A percentile compares a stretch with the other conserved stretches of the same genome.
Evolutionary conservation across 2,888 invertebrate genomes (phyloP).

Genomic region (Alloscopus bannaensis): DNA sequence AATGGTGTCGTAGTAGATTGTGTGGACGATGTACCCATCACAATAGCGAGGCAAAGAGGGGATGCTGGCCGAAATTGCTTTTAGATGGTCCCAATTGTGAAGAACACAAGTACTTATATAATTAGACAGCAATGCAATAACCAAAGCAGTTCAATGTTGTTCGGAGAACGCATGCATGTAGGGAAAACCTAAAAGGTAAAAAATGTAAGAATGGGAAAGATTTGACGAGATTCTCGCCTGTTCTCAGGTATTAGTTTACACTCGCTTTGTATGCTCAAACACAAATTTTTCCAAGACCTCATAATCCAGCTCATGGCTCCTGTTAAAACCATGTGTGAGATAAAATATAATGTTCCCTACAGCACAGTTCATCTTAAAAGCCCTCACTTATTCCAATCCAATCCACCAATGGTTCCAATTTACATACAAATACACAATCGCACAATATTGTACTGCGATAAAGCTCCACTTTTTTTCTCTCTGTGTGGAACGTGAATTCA

Average conservation of each 20-base stretch:
- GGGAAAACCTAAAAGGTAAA: conserved; percentile 43
- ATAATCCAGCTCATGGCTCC: conserved; percentile 44
- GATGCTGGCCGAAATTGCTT: too few relatives aligned
- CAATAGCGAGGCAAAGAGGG: too few relatives aligned
- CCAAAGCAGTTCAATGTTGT: too few relatives aligned
- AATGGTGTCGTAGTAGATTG: too few relatives aligned
- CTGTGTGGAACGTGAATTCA: too few relatives aligned
- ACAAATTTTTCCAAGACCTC: conserved; percentile 42
- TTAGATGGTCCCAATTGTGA: too few relatives aligned
- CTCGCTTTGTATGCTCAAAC: conserved; percentile 15
- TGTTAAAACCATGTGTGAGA: conserved; percentile 51
- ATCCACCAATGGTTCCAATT: conserved; percentile 34
- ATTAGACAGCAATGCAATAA: too few relatives aligned
- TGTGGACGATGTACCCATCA: too few relatives aligned
- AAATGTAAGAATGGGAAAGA: conserved; percentile 53
- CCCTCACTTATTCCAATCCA: conserved; percentile 52
- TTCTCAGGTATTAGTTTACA: conserved; percentile 56
- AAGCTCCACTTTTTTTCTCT: too few relatives aligned
- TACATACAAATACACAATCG: conserved; percentile 11
- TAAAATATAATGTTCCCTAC: conserved; percentile 55
- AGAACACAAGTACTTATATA: too few relatives aligned
- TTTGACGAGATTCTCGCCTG: conserved; percentile 51
- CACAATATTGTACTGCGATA: too few relatives aligned
- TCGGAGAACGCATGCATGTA: too few relatives aligned
- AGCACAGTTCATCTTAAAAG: conserved; percentile 54